These are phyloP conservation scores for Neosilurus hyrtlii DNA, from an alignment of 2,797 vertebrate species.

Conservation along the genomic window DNA sequence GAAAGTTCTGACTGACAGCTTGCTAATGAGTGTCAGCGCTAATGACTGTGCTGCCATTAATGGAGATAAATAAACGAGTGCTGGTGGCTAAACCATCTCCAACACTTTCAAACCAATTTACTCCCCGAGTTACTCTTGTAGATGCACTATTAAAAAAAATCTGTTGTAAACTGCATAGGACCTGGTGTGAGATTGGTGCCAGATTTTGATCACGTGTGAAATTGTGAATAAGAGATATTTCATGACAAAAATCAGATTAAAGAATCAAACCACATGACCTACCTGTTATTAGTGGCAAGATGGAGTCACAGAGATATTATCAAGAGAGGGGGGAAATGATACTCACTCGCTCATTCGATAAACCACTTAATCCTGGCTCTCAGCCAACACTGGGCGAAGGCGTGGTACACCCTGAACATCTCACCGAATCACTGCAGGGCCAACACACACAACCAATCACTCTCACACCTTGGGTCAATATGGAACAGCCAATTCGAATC, in stretches of 20 bases:
- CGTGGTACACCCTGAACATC: too few relatives aligned
- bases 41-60: constrained; percentile 44
- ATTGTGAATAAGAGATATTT: background rate
- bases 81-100: constrained; percentile 37
- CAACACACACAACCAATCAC: too few relatives aligned
- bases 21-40: constrained; percentile 41
- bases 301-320: too few relatives aligned
- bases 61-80: constrained; percentile 50
- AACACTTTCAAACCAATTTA: constrained; percentile 48
- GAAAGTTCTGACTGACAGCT: constrained; percentile 48
- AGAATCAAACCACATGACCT: background rate
- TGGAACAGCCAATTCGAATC: too few relatives aligned
- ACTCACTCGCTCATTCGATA: too few relatives aligned
- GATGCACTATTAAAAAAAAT: constrained; percentile 23
- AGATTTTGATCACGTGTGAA: background rate
- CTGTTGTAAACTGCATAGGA: background rate
- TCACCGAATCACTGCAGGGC: too few relatives aligned
- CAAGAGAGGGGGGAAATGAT: too few relatives aligned
- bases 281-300: background rate
- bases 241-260: background rate
- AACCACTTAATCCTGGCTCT: too few relatives aligned
- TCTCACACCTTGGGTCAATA: too few relatives aligned
- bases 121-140: constrained; percentile 33
- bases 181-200: too few relatives aligned
- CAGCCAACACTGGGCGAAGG: too few relatives aligned